A percentile compares a stretch with the other conserved stretches of the same genome.
Evolutionary conservation across 2,888 invertebrate species (phyloP).

Genomic region (Nymphalis urticae): DNA sequence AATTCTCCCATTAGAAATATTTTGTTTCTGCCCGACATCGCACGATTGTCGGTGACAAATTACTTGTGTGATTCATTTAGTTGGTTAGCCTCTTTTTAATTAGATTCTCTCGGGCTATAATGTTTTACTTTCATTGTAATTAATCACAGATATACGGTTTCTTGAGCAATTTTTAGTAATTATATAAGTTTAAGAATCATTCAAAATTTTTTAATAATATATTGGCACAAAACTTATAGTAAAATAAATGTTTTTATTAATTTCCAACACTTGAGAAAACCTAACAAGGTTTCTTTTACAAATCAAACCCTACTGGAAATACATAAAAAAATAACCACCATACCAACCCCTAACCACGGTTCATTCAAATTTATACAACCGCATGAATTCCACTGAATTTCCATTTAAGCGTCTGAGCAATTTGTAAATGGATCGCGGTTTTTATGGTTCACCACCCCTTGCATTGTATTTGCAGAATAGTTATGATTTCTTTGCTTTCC

Average conservation of each 20-base stretch:
- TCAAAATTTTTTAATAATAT: too few relatives aligned
- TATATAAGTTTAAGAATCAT: too few relatives aligned
- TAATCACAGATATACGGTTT: neutral
- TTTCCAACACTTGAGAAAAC: too few relatives aligned
- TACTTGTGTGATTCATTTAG: slow-evolving; percentile 33
- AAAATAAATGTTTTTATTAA: too few relatives aligned
- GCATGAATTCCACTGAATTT: slow-evolving; percentile 56
- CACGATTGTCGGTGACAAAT: slow-evolving; percentile 32
- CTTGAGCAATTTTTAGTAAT: neutral
- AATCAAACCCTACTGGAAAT: neutral
- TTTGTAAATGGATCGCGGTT: slow-evolving; percentile 72
- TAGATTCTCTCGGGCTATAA: slow-evolving; percentile 15
- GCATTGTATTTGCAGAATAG: slow-evolving; percentile 38
- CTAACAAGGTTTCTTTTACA: too few relatives aligned
- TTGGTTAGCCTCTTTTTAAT: slow-evolving; percentile 16
- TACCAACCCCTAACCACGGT: slow-evolving; percentile 37
- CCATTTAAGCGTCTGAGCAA: slow-evolving; percentile 65
- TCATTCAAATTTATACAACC: slow-evolving; percentile 74
- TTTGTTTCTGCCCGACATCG: slow-evolving; percentile 18
- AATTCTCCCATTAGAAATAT: slow-evolving; percentile 19
- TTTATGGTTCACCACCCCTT: slow-evolving; percentile 43
- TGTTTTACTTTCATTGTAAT: slow-evolving; percentile 8
- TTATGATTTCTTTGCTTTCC: slow-evolving; percentile 44
- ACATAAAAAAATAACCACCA: slow-evolving; percentile 10
- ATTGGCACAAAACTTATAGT: too few relatives aligned